Conservation (phyloP, 2,888 invertebrate genomes). For the Caenorhabditis sulstoni region DNA sequence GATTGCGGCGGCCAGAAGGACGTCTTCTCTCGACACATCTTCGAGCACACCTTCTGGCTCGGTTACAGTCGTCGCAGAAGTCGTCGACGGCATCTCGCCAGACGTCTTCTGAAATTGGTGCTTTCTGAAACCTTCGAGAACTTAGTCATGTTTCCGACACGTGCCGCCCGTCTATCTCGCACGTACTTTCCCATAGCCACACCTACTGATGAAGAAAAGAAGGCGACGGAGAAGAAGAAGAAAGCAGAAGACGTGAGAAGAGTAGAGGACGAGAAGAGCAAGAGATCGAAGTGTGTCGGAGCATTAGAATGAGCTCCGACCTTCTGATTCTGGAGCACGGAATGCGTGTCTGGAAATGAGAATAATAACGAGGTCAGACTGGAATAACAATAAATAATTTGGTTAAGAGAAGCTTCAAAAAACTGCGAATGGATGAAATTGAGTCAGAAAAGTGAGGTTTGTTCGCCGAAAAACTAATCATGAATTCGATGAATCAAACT, state of each 20-base stretch:
- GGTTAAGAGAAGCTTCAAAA: too few relatives aligned
- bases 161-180: slow-evolving; percentile 7
- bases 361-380: not conserved
- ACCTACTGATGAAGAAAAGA: slow-evolving; percentile 8
- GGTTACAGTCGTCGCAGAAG: not conserved
- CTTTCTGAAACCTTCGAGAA: too few relatives aligned
- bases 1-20: slow-evolving; percentile 31
- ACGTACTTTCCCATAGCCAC: slow-evolving; percentile 21
- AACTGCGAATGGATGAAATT: too few relatives aligned
- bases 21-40: slow-evolving; percentile 17
- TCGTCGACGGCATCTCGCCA: not conserved
- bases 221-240: not conserved
- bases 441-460: too few relatives aligned
- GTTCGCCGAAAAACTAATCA: too few relatives aligned
- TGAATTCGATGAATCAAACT: too few relatives aligned
- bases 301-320: not conserved
- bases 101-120: not conserved
- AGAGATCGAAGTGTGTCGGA: slow-evolving; percentile 7
- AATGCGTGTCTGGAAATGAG: not conserved
- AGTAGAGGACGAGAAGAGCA: not conserved
- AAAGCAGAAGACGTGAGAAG: slow-evolving; percentile 1
- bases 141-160: slow-evolving; percentile 2
- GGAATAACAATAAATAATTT: too few relatives aligned
- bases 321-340: not conserved
- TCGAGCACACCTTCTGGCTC: not conserved